phyloP scores from a whole-genome alignment of 2,888 invertebrate species.

The Eupithecia tripunctaria region DNA sequence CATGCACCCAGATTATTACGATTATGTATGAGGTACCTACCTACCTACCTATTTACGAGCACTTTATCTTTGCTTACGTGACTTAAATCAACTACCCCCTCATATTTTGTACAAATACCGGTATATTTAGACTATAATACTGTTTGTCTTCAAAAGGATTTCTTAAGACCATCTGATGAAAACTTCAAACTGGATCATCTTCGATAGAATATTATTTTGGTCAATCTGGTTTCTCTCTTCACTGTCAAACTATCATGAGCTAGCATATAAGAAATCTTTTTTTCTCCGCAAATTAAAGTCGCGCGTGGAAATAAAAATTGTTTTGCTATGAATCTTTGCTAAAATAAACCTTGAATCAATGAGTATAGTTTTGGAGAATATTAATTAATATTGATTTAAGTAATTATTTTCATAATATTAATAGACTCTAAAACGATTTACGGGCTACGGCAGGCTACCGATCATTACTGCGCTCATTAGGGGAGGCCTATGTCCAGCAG shows the following conservation, averaged over 20 bases:
- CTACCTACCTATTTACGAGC: background rate
- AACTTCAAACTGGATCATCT: background rate
- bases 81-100: constrained; percentile 2
- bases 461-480: too few species aligned
- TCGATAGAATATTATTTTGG: background rate
- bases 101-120: background rate
- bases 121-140: background rate
- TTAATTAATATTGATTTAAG: too few species aligned
- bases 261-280: background rate
- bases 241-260: too few species aligned
- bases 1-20: constrained; percentile 20
- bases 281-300: background rate
- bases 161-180: background rate
- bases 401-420: too few species aligned
- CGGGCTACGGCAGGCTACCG: too few species aligned
- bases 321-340: too few species aligned
- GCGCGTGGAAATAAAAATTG: too few species aligned
- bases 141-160: background rate
- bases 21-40: background rate
- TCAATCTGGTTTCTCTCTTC: background rate
- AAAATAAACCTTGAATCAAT: too few species aligned
- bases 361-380: too few species aligned
- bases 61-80: constrained; percentile 5
- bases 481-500: too few species aligned
- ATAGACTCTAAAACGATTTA: too few species aligned